These are phyloP conservation scores for Brienomyrus longianalis DNA, from an alignment of 2,113 vertebrate species.

Conservation along the genomic window DNA sequence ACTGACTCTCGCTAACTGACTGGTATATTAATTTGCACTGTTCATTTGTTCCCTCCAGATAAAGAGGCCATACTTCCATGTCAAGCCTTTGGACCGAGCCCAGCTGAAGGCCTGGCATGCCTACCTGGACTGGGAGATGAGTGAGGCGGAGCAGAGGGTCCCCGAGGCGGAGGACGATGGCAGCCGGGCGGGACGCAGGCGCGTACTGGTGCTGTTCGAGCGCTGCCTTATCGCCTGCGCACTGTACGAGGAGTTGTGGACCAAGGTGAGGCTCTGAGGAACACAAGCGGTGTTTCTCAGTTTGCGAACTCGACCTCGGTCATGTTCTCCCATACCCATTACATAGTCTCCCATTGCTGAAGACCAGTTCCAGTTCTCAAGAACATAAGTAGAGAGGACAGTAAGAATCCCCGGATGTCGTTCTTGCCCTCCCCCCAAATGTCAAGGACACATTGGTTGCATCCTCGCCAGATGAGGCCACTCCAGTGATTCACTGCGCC, in stretches of 20 bases:
- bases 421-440: background rate
- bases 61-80: slow-evolving; percentile 75
- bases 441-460: background rate
- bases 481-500: background rate
- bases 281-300: background rate
- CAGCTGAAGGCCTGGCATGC: slow-evolving; percentile 75
- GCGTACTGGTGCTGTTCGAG: slow-evolving; percentile 69
- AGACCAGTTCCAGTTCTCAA: background rate
- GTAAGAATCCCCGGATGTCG: background rate
- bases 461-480: no score
- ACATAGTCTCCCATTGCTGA: background rate
- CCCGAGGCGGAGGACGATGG: slow-evolving; percentile 21
- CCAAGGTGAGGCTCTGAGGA: slow-evolving; percentile 53
- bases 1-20: background rate
- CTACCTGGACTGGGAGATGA: slow-evolving; percentile 73
- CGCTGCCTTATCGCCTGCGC: slow-evolving; percentile 77
- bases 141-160: slow-evolving; percentile 41
- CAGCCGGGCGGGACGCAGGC: slow-evolving; percentile 41
- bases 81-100: slow-evolving; percentile 66
- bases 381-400: background rate
- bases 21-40: background rate
- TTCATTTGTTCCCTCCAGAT: slow-evolving; percentile 48
- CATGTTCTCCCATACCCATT: background rate
- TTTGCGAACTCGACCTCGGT: background rate
- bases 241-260: slow-evolving; percentile 79